Base-by-base conservation (phyloP, 2,797 vertebrate species). In the Urosaurus nigricauda region DNA sequence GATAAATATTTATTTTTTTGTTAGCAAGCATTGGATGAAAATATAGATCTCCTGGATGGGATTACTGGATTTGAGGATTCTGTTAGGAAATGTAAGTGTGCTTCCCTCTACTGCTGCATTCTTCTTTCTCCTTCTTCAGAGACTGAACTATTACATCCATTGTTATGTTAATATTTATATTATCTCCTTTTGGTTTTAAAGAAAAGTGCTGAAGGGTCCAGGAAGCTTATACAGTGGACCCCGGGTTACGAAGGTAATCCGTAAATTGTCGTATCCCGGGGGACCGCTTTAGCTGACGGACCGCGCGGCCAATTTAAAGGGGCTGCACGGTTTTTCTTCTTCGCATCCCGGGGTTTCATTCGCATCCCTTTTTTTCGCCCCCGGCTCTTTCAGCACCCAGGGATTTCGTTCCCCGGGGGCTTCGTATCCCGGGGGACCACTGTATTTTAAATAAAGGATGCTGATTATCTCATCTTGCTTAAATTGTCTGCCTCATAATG, bases 61-160 rank as follows among this genome's bases (percentile, higher is more conserved):
- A 98, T 99, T 77, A 96, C 98, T 0, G 98, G 98, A 8, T 99
- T 99, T 29, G 98, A 99, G 94, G 98, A 99, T 79, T 99, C 98
- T 0, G 98, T 99, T 79, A 97, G 98, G 53, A 99, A 99, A 93
- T 99, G 98, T 99, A 94, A 98, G 98, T 96, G 8, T 19, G 14
- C 26, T 40, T 26, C 24, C 14, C 47, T 70, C 6, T 63, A 16
- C 43, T 1, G 17, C 11, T 51, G 21, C 2, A 7, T 3, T 17
- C 2, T 17, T 14, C 32, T 74, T 19, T 43, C 7, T 70, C n/a
- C 24, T 26, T n/a, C 21, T 37, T 68, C 65, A 68, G 8, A 68
- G 26, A 11, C 65, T 68, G 65, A 68, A 68, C 29, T 68, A 6
- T 9, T 29, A 26, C 29, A 12, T 32, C 26, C 9, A 26, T 63